Conservation (phyloP, 2,888 invertebrate species). For the Cheilosia impressa region DNA sequence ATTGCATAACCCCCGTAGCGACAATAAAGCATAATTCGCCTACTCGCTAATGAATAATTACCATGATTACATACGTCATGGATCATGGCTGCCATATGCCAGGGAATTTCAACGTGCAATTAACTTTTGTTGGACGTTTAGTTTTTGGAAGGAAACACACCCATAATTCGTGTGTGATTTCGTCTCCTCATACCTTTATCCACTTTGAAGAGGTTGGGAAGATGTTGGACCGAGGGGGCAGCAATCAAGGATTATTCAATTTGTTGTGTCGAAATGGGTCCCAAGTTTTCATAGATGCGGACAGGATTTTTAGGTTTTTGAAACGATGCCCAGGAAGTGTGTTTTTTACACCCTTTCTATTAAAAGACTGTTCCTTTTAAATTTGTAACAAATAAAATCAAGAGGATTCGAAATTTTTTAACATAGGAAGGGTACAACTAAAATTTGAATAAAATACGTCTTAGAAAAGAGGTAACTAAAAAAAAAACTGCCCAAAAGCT, state of each 20-base stretch:
- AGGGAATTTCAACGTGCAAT: conserved; percentile 12
- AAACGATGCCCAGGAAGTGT: too few species aligned
- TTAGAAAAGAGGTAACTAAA: too few species aligned
- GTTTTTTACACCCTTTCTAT: too few species aligned
- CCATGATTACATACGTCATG: conserved; percentile 17
- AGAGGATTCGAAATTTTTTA: too few species aligned
- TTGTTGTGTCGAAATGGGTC: too few species aligned
- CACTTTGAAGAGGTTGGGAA: conserved; percentile 1
- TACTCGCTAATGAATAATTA: conserved; percentile 40
- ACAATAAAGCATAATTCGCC: conserved; percentile 43
- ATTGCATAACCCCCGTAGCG: conserved; percentile 26
- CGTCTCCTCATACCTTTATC: neutral
- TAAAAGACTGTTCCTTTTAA: too few species aligned
- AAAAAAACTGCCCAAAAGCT: too few species aligned
- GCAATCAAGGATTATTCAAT: neutral
- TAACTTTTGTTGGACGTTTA: neutral
- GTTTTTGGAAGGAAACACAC: neutral
- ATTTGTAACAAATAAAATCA: too few species aligned
- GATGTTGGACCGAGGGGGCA: conserved; percentile 1
- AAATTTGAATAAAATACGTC: too few species aligned
- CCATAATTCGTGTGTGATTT: conserved; percentile 4
- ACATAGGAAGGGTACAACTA: too few species aligned
- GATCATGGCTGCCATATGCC: neutral
- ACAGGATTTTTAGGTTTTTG: too few species aligned
- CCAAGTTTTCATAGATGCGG: too few species aligned